These are phyloP conservation scores for Paedocypris micromegethes DNA, from an alignment of 2,797 vertebrate species.

Conservation along the genomic window DNA sequence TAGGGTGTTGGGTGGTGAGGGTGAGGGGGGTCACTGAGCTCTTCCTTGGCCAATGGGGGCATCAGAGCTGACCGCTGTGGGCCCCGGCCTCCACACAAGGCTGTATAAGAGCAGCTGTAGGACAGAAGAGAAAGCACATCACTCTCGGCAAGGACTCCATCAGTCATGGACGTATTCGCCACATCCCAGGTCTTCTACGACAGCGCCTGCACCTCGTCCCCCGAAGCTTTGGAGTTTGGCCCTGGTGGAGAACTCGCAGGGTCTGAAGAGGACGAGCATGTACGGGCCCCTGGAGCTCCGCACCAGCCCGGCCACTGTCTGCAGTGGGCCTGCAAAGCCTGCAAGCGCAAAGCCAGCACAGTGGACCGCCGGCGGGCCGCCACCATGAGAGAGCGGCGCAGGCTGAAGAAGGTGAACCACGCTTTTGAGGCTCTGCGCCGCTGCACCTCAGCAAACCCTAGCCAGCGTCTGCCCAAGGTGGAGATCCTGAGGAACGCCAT, in stretches of 20 bases:
- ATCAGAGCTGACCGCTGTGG: slow-evolving; percentile 78
- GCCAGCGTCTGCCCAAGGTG: slow-evolving; percentile 94
- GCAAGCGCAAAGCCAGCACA: slow-evolving; percentile 89
- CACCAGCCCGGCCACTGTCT: slow-evolving; percentile 93
- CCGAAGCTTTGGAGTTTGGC: slow-evolving; percentile 78
- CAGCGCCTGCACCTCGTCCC: slow-evolving; percentile 79
- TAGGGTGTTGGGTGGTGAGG: slow-evolving; percentile 63
- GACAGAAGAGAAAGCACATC: slow-evolving; percentile 71
- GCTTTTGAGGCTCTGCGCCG: slow-evolving; percentile 92
- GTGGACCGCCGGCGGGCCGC: slow-evolving; percentile 89
- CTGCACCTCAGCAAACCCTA: slow-evolving; percentile 88
- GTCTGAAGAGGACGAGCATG: slow-evolving; percentile 86
- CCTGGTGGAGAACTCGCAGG: slow-evolving; percentile 64
- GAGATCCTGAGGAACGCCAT: slow-evolving; percentile 98
- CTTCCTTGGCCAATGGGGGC: slow-evolving; percentile 68
- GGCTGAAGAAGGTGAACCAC: slow-evolving; percentile 96
- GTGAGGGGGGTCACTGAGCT: slow-evolving; percentile 63
- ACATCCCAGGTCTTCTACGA: slow-evolving; percentile 87
- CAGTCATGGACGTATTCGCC: slow-evolving; percentile 82
- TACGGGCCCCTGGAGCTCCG: slow-evolving; percentile 79
- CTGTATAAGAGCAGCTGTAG: slow-evolving; percentile 79
- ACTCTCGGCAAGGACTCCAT: slow-evolving; percentile 54
- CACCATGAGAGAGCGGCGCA: slow-evolving; percentile 92
- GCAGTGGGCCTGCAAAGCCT: slow-evolving; percentile 97
- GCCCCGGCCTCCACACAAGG: slow-evolving; percentile 72